phyloP scores from a whole-genome alignment of 2,888 invertebrate genomes.

The Anoplius nigerrimus region DNA sequence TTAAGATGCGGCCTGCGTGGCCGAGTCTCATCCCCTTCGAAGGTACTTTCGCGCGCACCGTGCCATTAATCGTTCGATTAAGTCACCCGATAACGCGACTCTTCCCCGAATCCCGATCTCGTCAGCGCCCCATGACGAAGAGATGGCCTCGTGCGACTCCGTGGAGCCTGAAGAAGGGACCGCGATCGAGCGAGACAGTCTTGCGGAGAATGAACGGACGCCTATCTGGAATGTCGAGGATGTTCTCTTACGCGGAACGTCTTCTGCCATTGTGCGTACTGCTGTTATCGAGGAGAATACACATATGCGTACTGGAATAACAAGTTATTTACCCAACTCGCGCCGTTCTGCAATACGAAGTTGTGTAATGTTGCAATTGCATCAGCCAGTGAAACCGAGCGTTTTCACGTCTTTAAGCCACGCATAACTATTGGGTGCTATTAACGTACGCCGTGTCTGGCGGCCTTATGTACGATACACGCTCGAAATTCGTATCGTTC shows the following conservation, averaged over 20 bases:
- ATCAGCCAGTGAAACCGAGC: too few species aligned
- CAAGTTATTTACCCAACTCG: too few species aligned
- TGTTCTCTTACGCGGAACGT: conserved; percentile 41
- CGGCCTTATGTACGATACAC: too few species aligned
- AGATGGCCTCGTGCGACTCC: background rate
- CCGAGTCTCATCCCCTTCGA: conserved; percentile 36
- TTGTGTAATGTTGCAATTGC: too few species aligned
- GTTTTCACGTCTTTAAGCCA: too few species aligned
- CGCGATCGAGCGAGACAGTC: conserved; percentile 4
- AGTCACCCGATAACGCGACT: conserved; percentile 57
- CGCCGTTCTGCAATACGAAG: too few species aligned
- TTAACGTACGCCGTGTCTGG: too few species aligned
- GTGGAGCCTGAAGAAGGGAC: background rate
- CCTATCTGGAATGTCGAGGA: conserved; percentile 43
- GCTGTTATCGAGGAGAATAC: too few species aligned
- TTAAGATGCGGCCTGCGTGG: conserved; percentile 50
- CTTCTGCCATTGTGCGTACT: too few species aligned
- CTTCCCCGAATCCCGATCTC: conserved; percentile 32
- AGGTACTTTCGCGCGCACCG: conserved; percentile 52
- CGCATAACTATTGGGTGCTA: too few species aligned
- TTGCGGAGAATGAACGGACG: conserved; percentile 36
- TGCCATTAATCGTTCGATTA: conserved; percentile 65
- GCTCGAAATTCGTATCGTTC: too few species aligned
- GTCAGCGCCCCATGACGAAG: conserved; percentile 35
- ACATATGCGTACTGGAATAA: too few species aligned